These are phyloP conservation scores for Bradypus variegatus DNA, from an alignment of 2,797 vertebrate genomes.

Conservation along the genomic window DNA sequence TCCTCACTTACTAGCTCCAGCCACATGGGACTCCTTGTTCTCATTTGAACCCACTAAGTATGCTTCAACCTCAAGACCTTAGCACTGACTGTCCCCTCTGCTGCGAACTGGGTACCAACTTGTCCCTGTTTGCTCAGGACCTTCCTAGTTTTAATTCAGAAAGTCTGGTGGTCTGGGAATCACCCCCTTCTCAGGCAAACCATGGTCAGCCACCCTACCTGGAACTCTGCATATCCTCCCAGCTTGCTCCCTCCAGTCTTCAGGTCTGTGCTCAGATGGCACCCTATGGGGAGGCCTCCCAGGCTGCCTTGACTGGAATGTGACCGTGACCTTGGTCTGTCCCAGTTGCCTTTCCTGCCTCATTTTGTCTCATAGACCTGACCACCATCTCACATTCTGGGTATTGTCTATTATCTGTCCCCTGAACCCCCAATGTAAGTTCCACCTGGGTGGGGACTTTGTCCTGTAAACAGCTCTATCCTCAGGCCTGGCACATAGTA, in stretches of 20 bases:
- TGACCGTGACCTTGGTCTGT: accelerated
- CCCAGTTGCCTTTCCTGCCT: accelerated
- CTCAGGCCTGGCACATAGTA: neutral
- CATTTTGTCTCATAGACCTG: neutral
- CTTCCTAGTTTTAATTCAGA: neutral
- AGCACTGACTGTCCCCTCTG: neutral
- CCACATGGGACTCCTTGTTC: neutral
- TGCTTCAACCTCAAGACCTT: neutral
- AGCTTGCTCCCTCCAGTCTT: no score
- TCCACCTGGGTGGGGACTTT: neutral
- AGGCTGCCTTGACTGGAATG: neutral
- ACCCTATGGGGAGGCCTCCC: no score
- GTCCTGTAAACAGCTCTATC: neutral
- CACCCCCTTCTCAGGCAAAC: neutral
- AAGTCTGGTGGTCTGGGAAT: neutral
- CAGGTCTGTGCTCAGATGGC: no score
- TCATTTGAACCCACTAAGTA: neutral
- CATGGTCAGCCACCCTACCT: no score
- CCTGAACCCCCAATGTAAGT: neutral
- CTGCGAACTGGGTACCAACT: neutral
- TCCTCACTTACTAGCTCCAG: neutral
- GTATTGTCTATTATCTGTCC: neutral
- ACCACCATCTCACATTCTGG: neutral
- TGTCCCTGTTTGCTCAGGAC: no score
- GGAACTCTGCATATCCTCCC: no score